These are phyloP conservation scores for Sardinella longiceps DNA, from an alignment of 2,797 vertebrate species.

Conservation along the genomic window DNA sequence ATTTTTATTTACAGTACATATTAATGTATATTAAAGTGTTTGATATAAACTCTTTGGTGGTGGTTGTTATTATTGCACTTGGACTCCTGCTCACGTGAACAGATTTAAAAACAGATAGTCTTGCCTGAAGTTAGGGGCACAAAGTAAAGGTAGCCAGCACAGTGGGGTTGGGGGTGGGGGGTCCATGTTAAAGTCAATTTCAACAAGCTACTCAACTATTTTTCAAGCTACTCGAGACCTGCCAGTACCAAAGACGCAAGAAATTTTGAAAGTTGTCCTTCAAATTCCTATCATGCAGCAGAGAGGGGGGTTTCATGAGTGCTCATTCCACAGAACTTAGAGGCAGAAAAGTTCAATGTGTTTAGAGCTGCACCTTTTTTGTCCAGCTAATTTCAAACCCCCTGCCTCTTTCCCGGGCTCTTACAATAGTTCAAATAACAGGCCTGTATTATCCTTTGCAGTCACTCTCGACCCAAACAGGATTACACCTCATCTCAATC, in stretches of 20 bases:
- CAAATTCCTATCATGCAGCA: too few relatives aligned
- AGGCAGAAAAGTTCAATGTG: neutral
- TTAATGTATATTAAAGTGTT: slow-evolving; percentile 1
- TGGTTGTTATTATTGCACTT: neutral
- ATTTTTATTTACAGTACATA: neutral
- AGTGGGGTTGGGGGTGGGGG: too few relatives aligned
- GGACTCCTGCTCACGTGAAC: neutral
- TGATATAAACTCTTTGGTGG: neutral
- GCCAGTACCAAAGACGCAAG: too few relatives aligned
- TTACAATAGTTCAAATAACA: neutral
- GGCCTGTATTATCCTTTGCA: slow-evolving; percentile 3
- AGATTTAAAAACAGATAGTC: too few relatives aligned
- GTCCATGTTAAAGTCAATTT: too few relatives aligned
- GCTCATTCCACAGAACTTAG: too few relatives aligned
- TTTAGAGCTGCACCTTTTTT: neutral
- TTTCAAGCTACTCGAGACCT: too few relatives aligned
- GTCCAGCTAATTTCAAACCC: neutral
- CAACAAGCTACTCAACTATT: too few relatives aligned
- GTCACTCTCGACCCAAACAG: slow-evolving; percentile 49
- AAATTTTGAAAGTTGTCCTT: too few relatives aligned
- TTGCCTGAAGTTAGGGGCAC: neutral
- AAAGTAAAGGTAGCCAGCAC: too few relatives aligned
- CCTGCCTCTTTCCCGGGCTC: neutral
- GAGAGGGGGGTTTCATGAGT: too few relatives aligned
- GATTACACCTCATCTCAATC: slow-evolving; percentile 62